Evolutionary conservation across 2,113 vertebrate genomes (phyloP).

Genomic region (Sula dactylatra): DNA sequence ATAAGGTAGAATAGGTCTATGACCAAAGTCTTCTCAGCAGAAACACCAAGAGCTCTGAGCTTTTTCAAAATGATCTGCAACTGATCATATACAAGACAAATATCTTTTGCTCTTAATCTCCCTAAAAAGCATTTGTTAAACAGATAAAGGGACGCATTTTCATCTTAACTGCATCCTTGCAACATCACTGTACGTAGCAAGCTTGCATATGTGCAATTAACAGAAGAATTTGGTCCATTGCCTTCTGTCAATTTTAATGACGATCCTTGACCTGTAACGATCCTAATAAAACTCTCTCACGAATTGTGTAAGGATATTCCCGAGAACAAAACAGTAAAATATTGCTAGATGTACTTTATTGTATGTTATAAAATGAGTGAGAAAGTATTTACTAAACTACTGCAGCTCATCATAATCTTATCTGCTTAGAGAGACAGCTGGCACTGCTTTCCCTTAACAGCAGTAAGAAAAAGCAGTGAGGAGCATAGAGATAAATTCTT

Average conservation of each 20-base stretch:
- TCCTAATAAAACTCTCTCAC: conserved; percentile 43
- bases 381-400: neutral
- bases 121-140: neutral
- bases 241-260: neutral
- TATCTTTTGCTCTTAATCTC: neutral
- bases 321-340: conserved; percentile 33
- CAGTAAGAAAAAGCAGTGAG: neutral
- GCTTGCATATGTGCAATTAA: neutral
- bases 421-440: neutral
- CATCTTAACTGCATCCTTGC: neutral
- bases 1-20: neutral
- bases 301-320: conserved; percentile 9
- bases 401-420: neutral
- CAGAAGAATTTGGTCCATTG: neutral
- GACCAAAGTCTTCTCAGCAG: neutral
- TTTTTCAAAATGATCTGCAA: neutral
- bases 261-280: conserved; percentile 48
- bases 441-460: neutral
- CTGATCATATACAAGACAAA: neutral
- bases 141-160: neutral
- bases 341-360: conserved; percentile 26
- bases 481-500: neutral
- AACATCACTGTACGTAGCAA: neutral
- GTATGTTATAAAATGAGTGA: conserved; percentile 48
- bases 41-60: neutral